Conservation (phyloP, 35 echinoderm and acorn worm species). For the Heliocidaris tuberculata region DNA sequence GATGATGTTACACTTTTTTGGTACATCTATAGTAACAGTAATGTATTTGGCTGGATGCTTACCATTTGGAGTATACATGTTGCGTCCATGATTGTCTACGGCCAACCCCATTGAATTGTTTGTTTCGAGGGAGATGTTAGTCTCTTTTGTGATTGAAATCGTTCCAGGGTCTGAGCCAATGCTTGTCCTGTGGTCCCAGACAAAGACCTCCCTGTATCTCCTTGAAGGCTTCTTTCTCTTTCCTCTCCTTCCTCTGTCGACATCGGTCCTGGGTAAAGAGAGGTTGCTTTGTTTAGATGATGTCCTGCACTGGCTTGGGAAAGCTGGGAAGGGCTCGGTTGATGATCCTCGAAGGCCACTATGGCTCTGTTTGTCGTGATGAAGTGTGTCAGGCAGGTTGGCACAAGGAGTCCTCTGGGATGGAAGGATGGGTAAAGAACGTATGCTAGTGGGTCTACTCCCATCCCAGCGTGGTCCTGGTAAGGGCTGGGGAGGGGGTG, state of each 20-base stretch:
- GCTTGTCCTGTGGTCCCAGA: constrained; percentile 26
- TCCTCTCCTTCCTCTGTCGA: not conserved
- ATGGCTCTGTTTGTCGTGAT: not conserved
- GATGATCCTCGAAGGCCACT: not conserved
- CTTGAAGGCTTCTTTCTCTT: constrained; percentile 15
- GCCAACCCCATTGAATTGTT: not conserved
- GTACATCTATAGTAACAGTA: too few species aligned
- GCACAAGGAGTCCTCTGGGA: not conserved
- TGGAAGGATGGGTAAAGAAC: not conserved
- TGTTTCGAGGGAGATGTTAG: not conserved
- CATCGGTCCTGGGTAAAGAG: not conserved
- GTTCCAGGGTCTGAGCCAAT: not conserved
- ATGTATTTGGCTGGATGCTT: not conserved
- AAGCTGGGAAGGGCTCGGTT: not conserved
- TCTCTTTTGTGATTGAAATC: not conserved
- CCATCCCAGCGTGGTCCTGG: not conserved
- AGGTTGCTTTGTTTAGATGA: not conserved
- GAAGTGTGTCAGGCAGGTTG: not conserved
- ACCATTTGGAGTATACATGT: not conserved
- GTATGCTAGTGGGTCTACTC: not conserved
- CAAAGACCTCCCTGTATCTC: constrained; percentile 20
- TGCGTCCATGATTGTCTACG: not conserved
- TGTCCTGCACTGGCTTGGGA: not conserved
- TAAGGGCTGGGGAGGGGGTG: too few species aligned
- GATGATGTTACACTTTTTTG: too few species aligned